A percentile compares a stretch with the other conserved stretches of the same genome.
phyloP scores from a whole-genome alignment of 2,888 invertebrate genomes.

The Molorchus minor region DNA sequence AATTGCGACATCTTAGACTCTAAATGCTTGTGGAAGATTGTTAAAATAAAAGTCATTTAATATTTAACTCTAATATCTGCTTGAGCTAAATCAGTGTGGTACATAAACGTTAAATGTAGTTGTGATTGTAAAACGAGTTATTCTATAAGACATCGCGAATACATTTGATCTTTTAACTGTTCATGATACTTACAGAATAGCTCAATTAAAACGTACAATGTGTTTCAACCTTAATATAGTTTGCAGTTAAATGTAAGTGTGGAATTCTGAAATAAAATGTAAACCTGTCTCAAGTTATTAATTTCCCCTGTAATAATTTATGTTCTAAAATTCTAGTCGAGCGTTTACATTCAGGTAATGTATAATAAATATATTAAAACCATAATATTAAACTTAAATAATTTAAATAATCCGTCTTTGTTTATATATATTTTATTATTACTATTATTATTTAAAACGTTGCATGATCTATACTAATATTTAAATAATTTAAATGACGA shows the following conservation, averaged over 20 bases:
- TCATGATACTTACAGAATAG: constrained; percentile 39
- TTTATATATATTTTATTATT: constrained; percentile 5
- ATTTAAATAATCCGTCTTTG: constrained; percentile 32
- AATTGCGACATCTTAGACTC: not conserved
- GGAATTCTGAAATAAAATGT: constrained; percentile 25
- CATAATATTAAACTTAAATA: constrained; percentile 23
- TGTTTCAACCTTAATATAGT: constrained; percentile 19
- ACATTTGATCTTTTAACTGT: constrained; percentile 5
- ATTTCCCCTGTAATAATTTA: constrained; percentile 23
- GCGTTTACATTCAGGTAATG: constrained; percentile 21
- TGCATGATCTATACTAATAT: constrained; percentile 26
- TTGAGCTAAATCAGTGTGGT: constrained; percentile 15
- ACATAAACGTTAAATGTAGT: constrained; percentile 31
- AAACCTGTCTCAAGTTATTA: constrained; percentile 11
- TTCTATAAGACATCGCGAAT: constrained; percentile 40
- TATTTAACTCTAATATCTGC: constrained; percentile 10
- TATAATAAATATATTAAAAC: constrained; percentile 23
- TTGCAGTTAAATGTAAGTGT: constrained; percentile 26
- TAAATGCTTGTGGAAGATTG: constrained; percentile 4
- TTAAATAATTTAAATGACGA: too few relatives aligned
- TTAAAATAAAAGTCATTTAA: constrained; percentile 11
- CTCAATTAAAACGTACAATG: constrained; percentile 28
- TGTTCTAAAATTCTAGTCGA: constrained; percentile 24
- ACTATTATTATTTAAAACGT: constrained; percentile 35
- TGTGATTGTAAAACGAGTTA: constrained; percentile 40